Base-by-base conservation (phyloP, 2,113 vertebrate genomes). In the Chaenocephalus aceratus region DNA sequence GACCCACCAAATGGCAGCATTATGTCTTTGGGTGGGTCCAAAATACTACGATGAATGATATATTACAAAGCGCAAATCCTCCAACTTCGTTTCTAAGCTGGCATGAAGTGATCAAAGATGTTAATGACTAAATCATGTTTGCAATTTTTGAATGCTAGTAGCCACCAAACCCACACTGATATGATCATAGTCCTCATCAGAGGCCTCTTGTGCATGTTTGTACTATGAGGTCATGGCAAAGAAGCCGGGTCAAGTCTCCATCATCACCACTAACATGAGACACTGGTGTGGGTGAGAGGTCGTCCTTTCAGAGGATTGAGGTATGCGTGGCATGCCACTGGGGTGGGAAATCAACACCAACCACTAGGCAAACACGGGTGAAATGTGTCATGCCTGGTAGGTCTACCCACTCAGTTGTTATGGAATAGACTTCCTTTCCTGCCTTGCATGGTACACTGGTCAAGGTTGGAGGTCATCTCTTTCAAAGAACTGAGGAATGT, bases 391-490 rank as follows among this genome's bases (percentile, higher is more conserved):
- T 76, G 75, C 67, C 61, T 34, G 72, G 79, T 53, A 58, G 82
- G 77, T 63, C 74, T 72, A 79, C 65, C 73, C 61, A 65, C 79
- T 83, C 73, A n/a, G 76, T 81, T 83, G 85, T 86, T 83, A 74
- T 62, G 72, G 87, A 78, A 80, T 48, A 84, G 72, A 86, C 77
- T 88, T 77, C 2, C 70, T 81, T 91, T 90, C 80, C 87, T 89
- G 82, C 75, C 44, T 77, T 62, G 65, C 82, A 90, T 75, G 83
- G 77, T 79, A 90, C 82, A 82, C 89, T 86, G 83, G 59, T 70
- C 83, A 77, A 79, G 89, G 92, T 87, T 79, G 80, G 86, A 86
- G 90, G 92, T 91, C 91, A 91, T 57, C 82, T 86, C 84, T 78
- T 91, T 93, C 76, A 88, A 87, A 85, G 83, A 53, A 74, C 77